Evolutionary conservation across 2,113 vertebrate genomes (phyloP).

Genomic region (Zootoca vivipara): DNA sequence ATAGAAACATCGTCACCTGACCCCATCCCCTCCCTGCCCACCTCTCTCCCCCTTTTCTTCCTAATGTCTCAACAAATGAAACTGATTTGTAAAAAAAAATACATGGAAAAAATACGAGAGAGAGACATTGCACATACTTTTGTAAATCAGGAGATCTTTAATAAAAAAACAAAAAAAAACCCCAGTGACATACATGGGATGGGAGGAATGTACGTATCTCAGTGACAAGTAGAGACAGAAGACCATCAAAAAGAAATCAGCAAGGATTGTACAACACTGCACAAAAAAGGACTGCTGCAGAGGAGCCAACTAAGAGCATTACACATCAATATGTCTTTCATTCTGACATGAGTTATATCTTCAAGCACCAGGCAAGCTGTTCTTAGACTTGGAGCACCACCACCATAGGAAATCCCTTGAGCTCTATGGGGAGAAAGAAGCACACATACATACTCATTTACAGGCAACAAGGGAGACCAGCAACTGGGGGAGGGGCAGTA

Average conservation of each 20-base stretch:
- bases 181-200: background rate
- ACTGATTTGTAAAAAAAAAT: too few species aligned
- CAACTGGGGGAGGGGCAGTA: too few species aligned
- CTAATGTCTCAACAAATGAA: too few species aligned
- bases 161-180: too few species aligned
- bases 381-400: background rate
- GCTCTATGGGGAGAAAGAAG: background rate
- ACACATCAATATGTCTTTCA: background rate
- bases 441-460: background rate
- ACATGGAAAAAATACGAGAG: too few species aligned
- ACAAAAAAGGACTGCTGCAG: background rate
- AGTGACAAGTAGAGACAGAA: background rate
- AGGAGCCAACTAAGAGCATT: background rate
- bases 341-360: background rate
- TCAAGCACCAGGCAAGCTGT: background rate
- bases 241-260: background rate
- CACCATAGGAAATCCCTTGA: background rate
- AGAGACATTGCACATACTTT: too few species aligned
- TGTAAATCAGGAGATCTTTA: too few species aligned
- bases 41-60: too few species aligned
- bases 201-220: background rate
- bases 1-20: too few species aligned
- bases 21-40: too few species aligned
- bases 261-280: conserved; percentile 13
- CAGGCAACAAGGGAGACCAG: background rate